A percentile compares a stretch with the other conserved stretches of the same genome.
phyloP scores from a whole-genome alignment of 2,888 invertebrate genomes.

The Acleris cristana region DNA sequence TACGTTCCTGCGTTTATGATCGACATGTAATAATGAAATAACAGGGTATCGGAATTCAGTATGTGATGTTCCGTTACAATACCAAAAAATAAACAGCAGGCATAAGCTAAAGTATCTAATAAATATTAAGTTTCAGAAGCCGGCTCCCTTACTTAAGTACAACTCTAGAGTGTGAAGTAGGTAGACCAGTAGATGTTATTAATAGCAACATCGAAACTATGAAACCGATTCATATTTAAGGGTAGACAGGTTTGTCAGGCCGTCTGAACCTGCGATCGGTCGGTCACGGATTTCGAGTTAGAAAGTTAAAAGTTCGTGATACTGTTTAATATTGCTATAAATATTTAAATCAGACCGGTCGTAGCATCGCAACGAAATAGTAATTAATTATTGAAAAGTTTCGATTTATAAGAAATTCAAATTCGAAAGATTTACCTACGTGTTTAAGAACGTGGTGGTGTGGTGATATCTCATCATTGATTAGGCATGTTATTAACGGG shows the following conservation, averaged over 20 bases:
- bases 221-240: constrained; percentile 8
- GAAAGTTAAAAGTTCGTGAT: constrained; percentile 60
- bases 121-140: too few species aligned
- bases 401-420: constrained; percentile 33
- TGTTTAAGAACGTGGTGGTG: constrained; percentile 29
- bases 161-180: not conserved
- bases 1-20: not conserved
- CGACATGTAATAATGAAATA: constrained; percentile 14
- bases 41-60: constrained; percentile 10
- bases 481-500: constrained; percentile 32
- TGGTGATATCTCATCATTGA: constrained; percentile 35
- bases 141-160: too few species aligned
- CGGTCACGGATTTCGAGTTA: constrained; percentile 58
- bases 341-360: constrained; percentile 56
- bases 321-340: constrained; percentile 46
- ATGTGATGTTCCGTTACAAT: constrained; percentile 7
- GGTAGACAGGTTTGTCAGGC: constrained; percentile 33
- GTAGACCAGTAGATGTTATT: not conserved
- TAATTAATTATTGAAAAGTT: constrained; percentile 43
- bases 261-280: constrained; percentile 40
- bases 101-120: too few species aligned
- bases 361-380: constrained; percentile 36
- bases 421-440: constrained; percentile 29
- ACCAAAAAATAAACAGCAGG: not conserved
- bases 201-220: constrained; percentile 3